Evolutionary conservation across 2,113 vertebrate species (phyloP).

Genomic region (Vireo altiloquus): DNA sequence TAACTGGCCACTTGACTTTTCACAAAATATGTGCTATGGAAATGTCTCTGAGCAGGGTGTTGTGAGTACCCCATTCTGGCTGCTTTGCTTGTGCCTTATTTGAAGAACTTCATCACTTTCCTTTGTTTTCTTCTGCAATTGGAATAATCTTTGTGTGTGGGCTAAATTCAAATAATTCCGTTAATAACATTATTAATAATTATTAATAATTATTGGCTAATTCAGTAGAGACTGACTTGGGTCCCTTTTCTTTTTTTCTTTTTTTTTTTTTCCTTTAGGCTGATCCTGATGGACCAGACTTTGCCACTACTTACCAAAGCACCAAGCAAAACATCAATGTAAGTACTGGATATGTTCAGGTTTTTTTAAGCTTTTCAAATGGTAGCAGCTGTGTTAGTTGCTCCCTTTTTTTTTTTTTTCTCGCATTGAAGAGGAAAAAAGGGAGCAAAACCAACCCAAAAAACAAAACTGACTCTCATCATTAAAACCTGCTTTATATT

Average conservation of each 20-base stretch:
- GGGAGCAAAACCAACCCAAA: background rate
- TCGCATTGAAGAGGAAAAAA: background rate
- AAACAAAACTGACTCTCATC: background rate
- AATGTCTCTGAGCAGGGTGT: background rate
- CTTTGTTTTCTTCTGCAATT: background rate
- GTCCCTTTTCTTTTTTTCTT: too few relatives aligned
- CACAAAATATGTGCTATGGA: background rate
- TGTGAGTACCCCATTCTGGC: background rate
- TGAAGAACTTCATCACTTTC: background rate
- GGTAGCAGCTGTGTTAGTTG: background rate
- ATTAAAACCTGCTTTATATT: background rate
- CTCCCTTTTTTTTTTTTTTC: background rate
- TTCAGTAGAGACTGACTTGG: background rate
- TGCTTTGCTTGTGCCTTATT: background rate
- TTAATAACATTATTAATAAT: background rate
- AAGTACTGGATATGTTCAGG: slow-evolving; percentile 23
- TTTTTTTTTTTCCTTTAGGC: slow-evolving; percentile 73
- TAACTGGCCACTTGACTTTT: background rate
- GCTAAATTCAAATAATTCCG: background rate
- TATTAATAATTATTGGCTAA: background rate
- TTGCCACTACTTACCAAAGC: slow-evolving; percentile 78
- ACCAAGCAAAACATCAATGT: slow-evolving; percentile 86
- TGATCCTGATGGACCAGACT: slow-evolving; percentile 82
- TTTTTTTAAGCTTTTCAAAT: background rate
- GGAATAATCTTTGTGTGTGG: background rate